Conservation (phyloP, 2,797 vertebrate species). For the Tapera naevia region DNA sequence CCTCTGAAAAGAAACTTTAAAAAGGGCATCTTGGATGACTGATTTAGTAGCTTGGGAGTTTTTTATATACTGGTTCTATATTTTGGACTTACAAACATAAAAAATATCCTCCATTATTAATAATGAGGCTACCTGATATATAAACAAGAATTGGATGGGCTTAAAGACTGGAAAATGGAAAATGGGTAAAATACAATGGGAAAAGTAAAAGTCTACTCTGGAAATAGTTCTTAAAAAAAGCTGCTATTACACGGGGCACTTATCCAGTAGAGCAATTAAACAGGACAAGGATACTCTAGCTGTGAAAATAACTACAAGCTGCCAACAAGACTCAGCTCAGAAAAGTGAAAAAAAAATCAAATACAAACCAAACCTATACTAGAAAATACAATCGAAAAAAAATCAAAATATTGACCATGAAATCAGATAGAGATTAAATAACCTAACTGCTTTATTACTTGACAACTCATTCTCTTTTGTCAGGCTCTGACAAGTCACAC, state of each 20-base stretch:
- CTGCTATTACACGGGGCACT: background rate
- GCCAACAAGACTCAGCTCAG: background rate
- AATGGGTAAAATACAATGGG: background rate
- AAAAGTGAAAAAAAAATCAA: background rate
- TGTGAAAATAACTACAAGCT: background rate
- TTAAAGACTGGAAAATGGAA: background rate
- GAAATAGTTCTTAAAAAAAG: background rate
- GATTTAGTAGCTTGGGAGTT: background rate
- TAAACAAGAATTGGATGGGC: background rate
- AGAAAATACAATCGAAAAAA: background rate
- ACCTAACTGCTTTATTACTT: background rate
- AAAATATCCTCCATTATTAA: background rate
- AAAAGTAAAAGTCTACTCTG: background rate
- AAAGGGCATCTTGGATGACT: rapidly evolving
- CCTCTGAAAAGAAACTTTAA: background rate
- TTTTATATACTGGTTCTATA: background rate
- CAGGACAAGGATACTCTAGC: background rate
- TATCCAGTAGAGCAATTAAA: background rate
- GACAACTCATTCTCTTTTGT: background rate
- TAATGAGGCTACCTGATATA: background rate
- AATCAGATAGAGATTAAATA: background rate
- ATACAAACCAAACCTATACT: background rate
- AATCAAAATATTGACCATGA: background rate
- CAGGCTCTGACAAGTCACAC: background rate
- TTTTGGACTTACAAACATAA: background rate